Evolutionary conservation across 1,140 invertebrate species (phyloP).

Genomic region (Sarcophaga peregrina): DNA sequence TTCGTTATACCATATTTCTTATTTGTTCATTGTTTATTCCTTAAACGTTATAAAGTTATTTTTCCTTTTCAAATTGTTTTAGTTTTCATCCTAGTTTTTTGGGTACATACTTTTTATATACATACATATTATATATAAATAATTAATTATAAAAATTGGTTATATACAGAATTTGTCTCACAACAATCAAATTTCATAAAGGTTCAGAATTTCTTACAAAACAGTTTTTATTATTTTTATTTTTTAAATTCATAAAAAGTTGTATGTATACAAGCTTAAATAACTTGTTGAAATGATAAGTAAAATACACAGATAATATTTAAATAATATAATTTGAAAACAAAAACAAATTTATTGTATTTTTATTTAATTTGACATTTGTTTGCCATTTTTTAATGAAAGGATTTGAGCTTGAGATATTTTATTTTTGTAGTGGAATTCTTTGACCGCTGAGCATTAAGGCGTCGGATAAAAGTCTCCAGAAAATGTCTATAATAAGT

Average conservation of each 20-base stretch:
- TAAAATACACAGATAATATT: slow-evolving; percentile 6
- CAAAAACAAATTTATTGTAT: background rate
- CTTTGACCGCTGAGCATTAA: too few species aligned
- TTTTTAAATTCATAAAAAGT: slow-evolving; percentile 9
- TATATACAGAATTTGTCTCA: background rate
- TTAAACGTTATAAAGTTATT: background rate
- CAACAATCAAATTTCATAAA: background rate
- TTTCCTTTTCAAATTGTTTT: background rate
- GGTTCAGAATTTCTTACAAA: background rate
- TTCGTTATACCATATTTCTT: background rate
- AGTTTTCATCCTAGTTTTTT: too few species aligned
- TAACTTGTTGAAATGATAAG: background rate
- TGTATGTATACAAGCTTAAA: slow-evolving; percentile 25
- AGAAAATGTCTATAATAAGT: too few species aligned
- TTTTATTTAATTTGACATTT: too few species aligned
- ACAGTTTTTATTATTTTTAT: background rate
- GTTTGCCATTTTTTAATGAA: too few species aligned
- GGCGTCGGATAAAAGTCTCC: too few species aligned
- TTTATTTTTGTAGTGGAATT: too few species aligned
- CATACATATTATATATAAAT: too few species aligned
- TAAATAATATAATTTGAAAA: background rate
- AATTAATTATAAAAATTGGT: too few species aligned
- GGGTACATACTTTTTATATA: too few species aligned
- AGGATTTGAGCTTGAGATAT: too few species aligned
- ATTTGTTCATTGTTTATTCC: slow-evolving; percentile 7